Evolutionary conservation across 2,797 vertebrate species (phyloP).

Genomic region (Coendou prehensilis): DNA sequence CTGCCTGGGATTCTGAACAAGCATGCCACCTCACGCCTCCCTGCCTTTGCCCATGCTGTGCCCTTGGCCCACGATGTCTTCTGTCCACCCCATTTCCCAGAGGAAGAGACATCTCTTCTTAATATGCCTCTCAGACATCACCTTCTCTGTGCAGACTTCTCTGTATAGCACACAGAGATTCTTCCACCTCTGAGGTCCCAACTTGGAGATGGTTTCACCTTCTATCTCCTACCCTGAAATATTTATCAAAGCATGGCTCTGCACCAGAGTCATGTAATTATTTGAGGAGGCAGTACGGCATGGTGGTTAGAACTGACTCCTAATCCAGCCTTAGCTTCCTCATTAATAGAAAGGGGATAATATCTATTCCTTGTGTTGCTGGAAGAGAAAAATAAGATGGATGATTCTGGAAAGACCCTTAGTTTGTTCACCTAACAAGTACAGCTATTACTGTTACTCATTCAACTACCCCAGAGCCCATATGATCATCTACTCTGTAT

Average conservation of each 20-base stretch:
- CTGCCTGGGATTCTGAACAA: background rate
- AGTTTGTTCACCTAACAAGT: background rate
- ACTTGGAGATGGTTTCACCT: background rate
- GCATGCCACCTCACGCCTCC: rapidly evolving
- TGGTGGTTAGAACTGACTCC: background rate
- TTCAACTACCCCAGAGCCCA: rapidly evolving
- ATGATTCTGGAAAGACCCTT: background rate
- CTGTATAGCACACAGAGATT: background rate
- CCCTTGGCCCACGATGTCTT: background rate
- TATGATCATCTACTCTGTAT: background rate
- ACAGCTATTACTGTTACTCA: background rate
- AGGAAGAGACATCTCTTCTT: background rate
- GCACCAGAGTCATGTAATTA: background rate
- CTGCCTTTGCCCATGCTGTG: background rate
- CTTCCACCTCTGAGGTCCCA: background rate
- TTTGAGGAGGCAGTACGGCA: background rate
- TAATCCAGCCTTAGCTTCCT: background rate
- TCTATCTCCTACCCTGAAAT: background rate
- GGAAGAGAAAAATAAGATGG: background rate
- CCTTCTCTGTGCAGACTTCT: background rate
- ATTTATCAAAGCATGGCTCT: background rate
- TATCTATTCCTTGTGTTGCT: background rate
- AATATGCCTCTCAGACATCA: background rate
- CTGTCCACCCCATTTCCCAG: background rate
- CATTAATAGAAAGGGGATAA: background rate